Base-by-base conservation (phyloP, 1,140 invertebrate species). In the Aphelinus atriplicis region DNA sequence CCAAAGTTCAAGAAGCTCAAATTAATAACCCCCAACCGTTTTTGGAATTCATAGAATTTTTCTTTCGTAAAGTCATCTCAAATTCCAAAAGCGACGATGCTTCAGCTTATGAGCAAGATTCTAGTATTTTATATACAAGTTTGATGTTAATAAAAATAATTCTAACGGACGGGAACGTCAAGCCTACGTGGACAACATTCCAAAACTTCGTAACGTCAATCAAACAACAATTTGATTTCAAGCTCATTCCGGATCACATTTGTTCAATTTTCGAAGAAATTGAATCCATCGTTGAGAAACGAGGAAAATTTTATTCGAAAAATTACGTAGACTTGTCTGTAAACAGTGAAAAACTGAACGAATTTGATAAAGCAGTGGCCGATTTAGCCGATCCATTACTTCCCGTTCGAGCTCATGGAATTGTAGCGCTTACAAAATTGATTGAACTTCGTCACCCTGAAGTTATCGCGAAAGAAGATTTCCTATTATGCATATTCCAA, bases 391-490 rank as follows among this genome's bases (percentile, higher is more conserved):
- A 95, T 88, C 88, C 91, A n/a, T 83, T 94, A 58, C 82, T 96
- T n/a, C 95, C 95, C 5, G 90, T 94, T 1, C 90, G 92, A 83
- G 95, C 93, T 42, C 95, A 97, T 88, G 95, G 92, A 6, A 84
- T 96, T 43, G 91, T 96, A 72, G 85, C 89, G 66, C 83, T 97
- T 7, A 92, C 90, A 46, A 93, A 92, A 88, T 85, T 97, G 4
- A 89, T 97, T 47, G 89, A 93, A 81, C 84, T 85, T 7, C 90
- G 88, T 78, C 92, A 96, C 88, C 63, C 85, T 43, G 90, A 91
- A 77, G 89, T 92, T 26, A 80, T 92, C 53, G 87, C 90, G 1
- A 92, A 92, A 78, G 92, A 92, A 80, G 89, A 92, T 71, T 88
- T 91, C 77, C 76, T 96, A 45, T 87, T 95, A 55, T 91, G 91